phyloP scores from a whole-genome alignment of 2,888 invertebrate genomes.

The Folsomia candida region DNA sequence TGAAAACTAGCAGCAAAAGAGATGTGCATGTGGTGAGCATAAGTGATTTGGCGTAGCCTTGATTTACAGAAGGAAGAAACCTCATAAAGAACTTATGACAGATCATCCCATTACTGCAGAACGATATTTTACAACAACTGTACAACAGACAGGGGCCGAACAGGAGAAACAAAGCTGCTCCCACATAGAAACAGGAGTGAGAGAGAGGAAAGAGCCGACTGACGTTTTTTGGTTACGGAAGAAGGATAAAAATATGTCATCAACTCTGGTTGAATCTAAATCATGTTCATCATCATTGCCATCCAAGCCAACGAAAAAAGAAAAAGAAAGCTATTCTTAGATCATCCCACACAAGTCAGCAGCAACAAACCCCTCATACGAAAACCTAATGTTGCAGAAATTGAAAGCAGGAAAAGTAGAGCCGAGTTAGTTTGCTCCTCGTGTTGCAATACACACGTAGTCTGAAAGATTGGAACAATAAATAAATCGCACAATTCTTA shows the following conservation, averaged over 20 bases:
- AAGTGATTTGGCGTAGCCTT: neutral
- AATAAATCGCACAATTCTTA: neutral
- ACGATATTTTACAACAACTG: constrained; percentile 5
- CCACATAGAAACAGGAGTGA: neutral
- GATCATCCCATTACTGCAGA: neutral
- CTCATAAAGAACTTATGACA: constrained; percentile 2
- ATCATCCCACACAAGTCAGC: neutral
- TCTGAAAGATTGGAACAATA: neutral
- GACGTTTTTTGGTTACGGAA: neutral
- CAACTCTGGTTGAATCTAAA: constrained; percentile 1
- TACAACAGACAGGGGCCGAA: neutral
- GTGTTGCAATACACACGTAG: no score
- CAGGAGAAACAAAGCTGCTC: neutral
- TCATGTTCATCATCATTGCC: neutral
- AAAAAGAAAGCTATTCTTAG: neutral
- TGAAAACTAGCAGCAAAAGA: neutral
- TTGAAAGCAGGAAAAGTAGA: neutral
- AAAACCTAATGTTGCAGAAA: neutral
- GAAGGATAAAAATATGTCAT: constrained; percentile 7
- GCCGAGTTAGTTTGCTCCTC: neutral
- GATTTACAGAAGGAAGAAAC: neutral
- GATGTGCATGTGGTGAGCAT: neutral
- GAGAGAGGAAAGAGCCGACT: neutral
- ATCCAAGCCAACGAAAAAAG: neutral
- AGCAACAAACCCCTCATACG: neutral